Percentiles rank a stretch among this genome's conserved stretches.
Evolutionary conservation across 2,888 invertebrate species (phyloP).

Genomic region (Drosophila fulvimacula): DNA sequence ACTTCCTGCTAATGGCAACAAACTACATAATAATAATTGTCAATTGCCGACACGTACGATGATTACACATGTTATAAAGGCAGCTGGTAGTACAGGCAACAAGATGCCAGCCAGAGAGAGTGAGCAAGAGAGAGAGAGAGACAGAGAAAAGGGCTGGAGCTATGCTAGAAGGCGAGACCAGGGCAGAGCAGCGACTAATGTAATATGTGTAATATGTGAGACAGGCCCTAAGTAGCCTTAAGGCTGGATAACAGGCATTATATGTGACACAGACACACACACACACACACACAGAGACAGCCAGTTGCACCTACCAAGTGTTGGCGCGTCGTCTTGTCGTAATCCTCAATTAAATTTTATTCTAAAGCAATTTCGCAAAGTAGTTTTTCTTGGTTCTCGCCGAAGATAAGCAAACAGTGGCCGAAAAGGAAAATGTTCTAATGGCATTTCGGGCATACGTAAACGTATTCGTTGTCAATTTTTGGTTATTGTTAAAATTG

Average conservation of each 20-base stretch:
- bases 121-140: neutral
- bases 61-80: conserved; percentile 74
- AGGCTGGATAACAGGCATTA: conserved; percentile 78
- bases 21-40: conserved; percentile 79
- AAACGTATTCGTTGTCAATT: conserved; percentile 50
- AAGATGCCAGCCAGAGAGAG: conserved; percentile 4
- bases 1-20: conserved; percentile 75
- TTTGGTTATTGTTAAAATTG: conserved; percentile 72
- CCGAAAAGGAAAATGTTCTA: conserved; percentile 37
- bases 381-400: conserved; percentile 64
- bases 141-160: neutral
- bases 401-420: conserved; percentile 72
- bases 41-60: conserved; percentile 79
- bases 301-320: conserved; percentile 32
- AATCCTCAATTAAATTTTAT: conserved; percentile 83
- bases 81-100: conserved; percentile 54
- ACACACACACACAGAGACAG: conserved; percentile 19
- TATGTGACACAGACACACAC: conserved; percentile 57
- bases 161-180: conserved; percentile 33
- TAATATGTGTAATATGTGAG: conserved; percentile 79
- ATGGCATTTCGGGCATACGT: conserved; percentile 51
- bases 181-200: conserved; percentile 59
- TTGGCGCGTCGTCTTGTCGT: conserved; percentile 54
- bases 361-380: conserved; percentile 81
- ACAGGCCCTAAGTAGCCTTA: conserved; percentile 81